Percentiles rank a stretch among this genome's conserved stretches.
Evolutionary conservation across 1,140 invertebrate species (phyloP).

Genomic region (Tachypleus tridentatus): DNA sequence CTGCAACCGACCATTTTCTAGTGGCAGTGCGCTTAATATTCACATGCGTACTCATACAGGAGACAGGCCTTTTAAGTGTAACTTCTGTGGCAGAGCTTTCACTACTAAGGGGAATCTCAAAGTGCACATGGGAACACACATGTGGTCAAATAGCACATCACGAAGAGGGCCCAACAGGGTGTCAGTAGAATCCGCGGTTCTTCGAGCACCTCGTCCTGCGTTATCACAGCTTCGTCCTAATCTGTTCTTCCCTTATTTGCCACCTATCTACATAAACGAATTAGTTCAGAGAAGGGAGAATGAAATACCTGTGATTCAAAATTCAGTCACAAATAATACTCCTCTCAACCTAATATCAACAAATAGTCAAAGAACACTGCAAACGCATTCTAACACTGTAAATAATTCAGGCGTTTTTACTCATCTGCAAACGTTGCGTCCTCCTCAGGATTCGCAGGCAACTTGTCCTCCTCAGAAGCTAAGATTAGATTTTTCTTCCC

Average conservation of each 20-base stretch:
- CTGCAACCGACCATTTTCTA: slow-evolving; percentile 65
- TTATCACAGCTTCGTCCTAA: slow-evolving; percentile 59
- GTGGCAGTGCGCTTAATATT: slow-evolving; percentile 25
- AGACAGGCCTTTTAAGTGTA: slow-evolving; percentile 29
- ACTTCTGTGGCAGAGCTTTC: slow-evolving; percentile 55
- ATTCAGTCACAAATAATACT: no score
- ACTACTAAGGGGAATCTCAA: slow-evolving; percentile 91
- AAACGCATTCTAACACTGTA: no score
- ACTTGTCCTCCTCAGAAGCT: no score
- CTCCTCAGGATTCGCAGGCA: no score
- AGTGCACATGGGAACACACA: slow-evolving; percentile 96
- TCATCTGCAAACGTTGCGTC: no score
- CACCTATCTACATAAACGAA: slow-evolving; percentile 34
- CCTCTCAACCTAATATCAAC: no score
- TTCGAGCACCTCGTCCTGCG: slow-evolving; percentile 33
- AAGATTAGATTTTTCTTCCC: no score
- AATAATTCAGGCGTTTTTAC: no score
- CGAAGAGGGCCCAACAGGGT: slow-evolving; percentile 74
- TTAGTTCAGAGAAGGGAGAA: slow-evolving; percentile 39
- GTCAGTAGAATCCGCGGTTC: slow-evolving; percentile 77
- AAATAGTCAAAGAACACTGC: no score
- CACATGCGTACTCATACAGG: slow-evolving; percentile 25
- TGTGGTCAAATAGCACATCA: slow-evolving; percentile 88
- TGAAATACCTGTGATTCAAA: slow-evolving; percentile 50
- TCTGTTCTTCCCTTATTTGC: slow-evolving; percentile 61